Evolutionary conservation across 2,888 invertebrate species (phyloP), one percentile per base, ranked within the genome.

Genomic region (Tachina fera): DNA sequence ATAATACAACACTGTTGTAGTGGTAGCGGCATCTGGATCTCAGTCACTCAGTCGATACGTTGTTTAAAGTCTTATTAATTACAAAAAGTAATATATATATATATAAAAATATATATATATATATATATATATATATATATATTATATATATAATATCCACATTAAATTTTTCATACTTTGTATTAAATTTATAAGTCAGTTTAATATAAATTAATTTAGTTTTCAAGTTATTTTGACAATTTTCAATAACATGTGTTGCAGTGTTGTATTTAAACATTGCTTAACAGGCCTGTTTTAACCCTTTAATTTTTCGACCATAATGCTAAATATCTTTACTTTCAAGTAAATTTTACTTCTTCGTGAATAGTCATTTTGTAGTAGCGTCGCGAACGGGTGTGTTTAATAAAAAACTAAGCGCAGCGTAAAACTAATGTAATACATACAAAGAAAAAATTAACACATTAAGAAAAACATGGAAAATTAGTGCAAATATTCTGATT

Each of bases 371-470:
- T 83, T 86, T 83, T 75, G 82, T 83, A 79, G 82, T 79, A 83
- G 86, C 83, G 75, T 79, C 85, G 82, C 67, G 83, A 80, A 80
- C 86, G 86, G 83, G 86, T 83, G 86, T 86, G 86, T 86, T 86
- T 86, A 65, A 79, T 31, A 83, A 60, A 58, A 70, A 67, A 77
- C 74, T 74, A 47, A 72, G 14, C 86, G 86, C 86, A 76, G 83
- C 79, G 84, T 81, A 49, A 49, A 70, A 47, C 19, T 41, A 16
- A 60, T 65, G 56, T 60, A 43, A 68, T 51, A 78, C 10, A 68
- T 51, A 78, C 10, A 70, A 75, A 70, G 67, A 45, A 85, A 61
- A 51, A 71, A 67, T 63, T 53, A 82, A 65, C 68, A 77, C 58
- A 16, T 61, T 65, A 31, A 58, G 51, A 74, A 65, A 61, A 41